These are phyloP conservation scores for Haliclona indistincta DNA, from an alignment of 37 sponge, comb jelly and placozoan genomes.

Conservation along the genomic window DNA sequence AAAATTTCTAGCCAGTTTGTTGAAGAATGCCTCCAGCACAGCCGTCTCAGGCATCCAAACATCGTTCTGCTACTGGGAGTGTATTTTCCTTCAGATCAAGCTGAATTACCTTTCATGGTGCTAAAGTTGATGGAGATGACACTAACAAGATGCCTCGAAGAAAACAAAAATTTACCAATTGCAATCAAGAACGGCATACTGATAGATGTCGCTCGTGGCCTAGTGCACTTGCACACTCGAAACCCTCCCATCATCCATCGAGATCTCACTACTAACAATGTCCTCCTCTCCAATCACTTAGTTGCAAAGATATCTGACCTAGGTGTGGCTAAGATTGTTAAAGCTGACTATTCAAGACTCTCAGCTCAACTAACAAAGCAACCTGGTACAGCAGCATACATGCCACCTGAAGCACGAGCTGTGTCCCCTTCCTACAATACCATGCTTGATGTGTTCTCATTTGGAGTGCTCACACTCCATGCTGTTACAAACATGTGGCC, in stretches of 20 bases:
- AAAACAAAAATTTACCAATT: conserved; percentile 26
- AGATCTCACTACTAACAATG: conserved; percentile 55
- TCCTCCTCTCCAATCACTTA: conserved; percentile 57
- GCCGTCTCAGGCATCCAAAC: conserved; percentile 5
- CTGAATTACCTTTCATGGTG: not conserved
- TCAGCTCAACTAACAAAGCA: too few species aligned
- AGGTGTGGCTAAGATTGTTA: conserved; percentile 13
- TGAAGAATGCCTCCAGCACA: not conserved
- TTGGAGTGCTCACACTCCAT: too few species aligned
- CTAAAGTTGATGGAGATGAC: conserved; percentile 4
- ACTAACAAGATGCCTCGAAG: not conserved
- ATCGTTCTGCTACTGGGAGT: conserved; percentile 11
- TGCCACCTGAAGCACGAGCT: too few species aligned
- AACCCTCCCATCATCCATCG: conserved; percentile 58
- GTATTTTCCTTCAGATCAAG: not conserved
- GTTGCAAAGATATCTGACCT: conserved; percentile 59
- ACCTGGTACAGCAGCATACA: too few species aligned
- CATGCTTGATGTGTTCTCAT: too few species aligned
- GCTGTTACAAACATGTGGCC: too few species aligned
- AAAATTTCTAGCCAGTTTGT: too few species aligned
- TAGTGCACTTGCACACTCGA: conserved; percentile 50
- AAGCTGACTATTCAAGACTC: not conserved
- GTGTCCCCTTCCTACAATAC: too few species aligned
- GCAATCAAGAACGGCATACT: conserved; percentile 51
- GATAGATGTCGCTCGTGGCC: conserved; percentile 35